Base-by-base conservation (phyloP, 2,888 invertebrate genomes). In the Blomia tropicalis region DNA sequence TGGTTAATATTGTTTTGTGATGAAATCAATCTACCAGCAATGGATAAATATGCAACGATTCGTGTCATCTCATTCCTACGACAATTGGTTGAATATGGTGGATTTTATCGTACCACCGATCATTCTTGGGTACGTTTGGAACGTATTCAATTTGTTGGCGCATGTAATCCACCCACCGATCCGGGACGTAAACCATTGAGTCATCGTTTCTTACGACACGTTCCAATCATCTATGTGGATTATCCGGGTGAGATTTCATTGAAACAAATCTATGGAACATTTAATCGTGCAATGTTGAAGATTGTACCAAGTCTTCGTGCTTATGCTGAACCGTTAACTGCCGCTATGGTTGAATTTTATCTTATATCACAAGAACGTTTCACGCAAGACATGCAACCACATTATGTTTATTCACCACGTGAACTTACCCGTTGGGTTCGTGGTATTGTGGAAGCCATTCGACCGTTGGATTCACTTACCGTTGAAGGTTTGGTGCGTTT, bases 341-440 rank as follows among this genome's bases (percentile, higher is more conserved):
- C 88, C 71, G 95, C 98, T 1, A 99, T 99, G 98, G 98, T 98
- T 14, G 92, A 93, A 72, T 88, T 98, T 73, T 98, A 96, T 77
- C 79, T 96, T 60, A 82, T 85, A 4, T 95, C 95, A 4, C 96
- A 98, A 77, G 96, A 96, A 74, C 80, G 85, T 60, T 99, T 98
- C 75, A 98, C 98, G 0, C 96, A 96, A 76, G 98, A 98, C 75
- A 96, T 96, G 91, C 98, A 99, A 75, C 98, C 98, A 1, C 98
- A 99, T 76, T 98, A 99, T 74, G 95, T 99, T 0, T 98, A 99
- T 78, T 95, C 95, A 63, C 98, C 98, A 11, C 75, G 79, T 70
- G 98, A 98, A 77, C 90, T 98, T 91, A 98, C 98, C 0, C 79
- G 98, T 72, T 98, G 98, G 98, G 96, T 98, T 61, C 81, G 98